These are phyloP conservation scores for Drosophila nr. medialis DNA, from an alignment of 2,888 invertebrate species.

Conservation along the genomic window DNA sequence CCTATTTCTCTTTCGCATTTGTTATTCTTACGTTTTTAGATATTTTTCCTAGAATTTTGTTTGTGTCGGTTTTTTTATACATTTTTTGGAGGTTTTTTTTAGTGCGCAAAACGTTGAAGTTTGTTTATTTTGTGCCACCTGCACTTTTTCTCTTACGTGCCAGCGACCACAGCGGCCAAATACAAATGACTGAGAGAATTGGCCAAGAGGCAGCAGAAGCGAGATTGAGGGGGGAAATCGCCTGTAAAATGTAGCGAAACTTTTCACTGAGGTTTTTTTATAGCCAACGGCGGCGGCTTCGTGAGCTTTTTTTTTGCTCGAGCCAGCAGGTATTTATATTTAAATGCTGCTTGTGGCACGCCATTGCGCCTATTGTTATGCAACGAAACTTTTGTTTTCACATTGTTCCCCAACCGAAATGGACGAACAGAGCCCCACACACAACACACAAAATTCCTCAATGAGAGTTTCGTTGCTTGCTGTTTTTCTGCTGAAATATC, in stretches of 20 bases:
- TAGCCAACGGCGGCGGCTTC: conserved; percentile 56
- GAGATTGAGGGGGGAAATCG: conserved; percentile 40
- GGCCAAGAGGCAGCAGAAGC: background rate
- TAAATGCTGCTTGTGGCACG: conserved; percentile 75
- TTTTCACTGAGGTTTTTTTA: conserved; percentile 56
- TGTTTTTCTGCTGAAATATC: background rate
- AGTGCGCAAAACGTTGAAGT: conserved; percentile 68
- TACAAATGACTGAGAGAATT: conserved; percentile 5
- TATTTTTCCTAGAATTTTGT: conserved; percentile 49
- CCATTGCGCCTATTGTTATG: conserved; percentile 79
- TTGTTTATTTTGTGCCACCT: conserved; percentile 75
- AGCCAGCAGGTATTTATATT: conserved; percentile 78
- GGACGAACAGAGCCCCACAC: background rate
- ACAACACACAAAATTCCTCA: conserved; percentile 1
- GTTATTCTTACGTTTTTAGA: conserved; percentile 74
- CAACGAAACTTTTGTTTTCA: conserved; percentile 72
- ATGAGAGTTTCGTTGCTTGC: background rate
- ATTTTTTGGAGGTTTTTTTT: background rate
- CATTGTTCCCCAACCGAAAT: conserved; percentile 48
- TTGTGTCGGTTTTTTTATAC: background rate
- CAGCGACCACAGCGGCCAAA: conserved; percentile 48
- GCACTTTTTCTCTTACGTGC: conserved; percentile 74
- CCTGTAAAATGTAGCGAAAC: conserved; percentile 66
- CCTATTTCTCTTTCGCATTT: conserved; percentile 64
- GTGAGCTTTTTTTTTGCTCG: conserved; percentile 45